Evolutionary conservation across 2,113 vertebrate genomes (phyloP).

Genomic region (Poecile atricapillus): DNA sequence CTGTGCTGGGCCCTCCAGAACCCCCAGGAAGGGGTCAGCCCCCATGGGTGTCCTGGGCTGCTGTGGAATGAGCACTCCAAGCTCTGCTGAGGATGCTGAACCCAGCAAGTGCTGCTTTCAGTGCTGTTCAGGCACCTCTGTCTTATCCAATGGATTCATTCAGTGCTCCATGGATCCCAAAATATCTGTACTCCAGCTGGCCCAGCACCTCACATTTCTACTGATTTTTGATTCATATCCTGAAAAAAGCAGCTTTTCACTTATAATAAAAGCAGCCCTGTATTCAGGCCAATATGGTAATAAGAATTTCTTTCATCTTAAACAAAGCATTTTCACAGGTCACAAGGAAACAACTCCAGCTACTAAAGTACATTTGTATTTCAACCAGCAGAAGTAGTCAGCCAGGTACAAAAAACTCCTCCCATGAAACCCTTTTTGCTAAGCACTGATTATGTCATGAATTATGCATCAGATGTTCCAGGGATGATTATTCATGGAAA

Average conservation of each 20-base stretch:
- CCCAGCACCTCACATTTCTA: not conserved
- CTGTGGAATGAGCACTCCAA: not conserved
- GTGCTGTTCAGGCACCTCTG: not conserved
- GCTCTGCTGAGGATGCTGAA: not conserved
- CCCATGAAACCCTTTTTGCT: not conserved
- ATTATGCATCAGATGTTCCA: slow-evolving; percentile 43
- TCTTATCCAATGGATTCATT: not conserved
- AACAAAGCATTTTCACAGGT: slow-evolving; percentile 33
- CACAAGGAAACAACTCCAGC: slow-evolving; percentile 30
- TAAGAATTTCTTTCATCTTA: slow-evolving; percentile 28
- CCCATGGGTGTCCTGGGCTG: not conserved
- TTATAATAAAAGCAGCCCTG: not conserved
- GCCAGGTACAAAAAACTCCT: slow-evolving; percentile 35
- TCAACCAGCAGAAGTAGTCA: slow-evolving; percentile 25
- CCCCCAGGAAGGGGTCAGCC: not conserved
- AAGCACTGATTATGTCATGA: slow-evolving; percentile 35
- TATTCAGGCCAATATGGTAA: not conserved
- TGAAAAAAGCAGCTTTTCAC: not conserved
- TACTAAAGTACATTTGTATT: slow-evolving; percentile 28
- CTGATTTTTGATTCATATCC: not conserved
- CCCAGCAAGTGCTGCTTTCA: not conserved
- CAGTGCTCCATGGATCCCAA: not conserved
- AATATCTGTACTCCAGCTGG: not conserved
- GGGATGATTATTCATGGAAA: slow-evolving; percentile 31
- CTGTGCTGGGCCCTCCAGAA: fast-evolving